Base-by-base conservation (phyloP, 2,888 invertebrate species). In the Cenopis cana region DNA sequence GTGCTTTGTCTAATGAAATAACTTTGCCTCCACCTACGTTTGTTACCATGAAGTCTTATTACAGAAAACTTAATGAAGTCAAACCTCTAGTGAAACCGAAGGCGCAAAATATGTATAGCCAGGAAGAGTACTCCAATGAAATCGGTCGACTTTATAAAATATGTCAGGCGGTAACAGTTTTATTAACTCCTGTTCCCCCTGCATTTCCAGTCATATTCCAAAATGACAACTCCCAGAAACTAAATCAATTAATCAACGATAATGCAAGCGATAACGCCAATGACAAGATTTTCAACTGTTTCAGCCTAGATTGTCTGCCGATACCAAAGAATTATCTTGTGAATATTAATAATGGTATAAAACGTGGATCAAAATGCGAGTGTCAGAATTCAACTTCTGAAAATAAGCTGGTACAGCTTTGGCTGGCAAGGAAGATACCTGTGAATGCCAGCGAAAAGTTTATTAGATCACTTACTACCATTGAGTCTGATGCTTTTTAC, bases 291-390 rank as follows among this genome's bases (percentile, higher is more conserved):
- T 41, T 33, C 18, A 33, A 64, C 18, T 69, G 69, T 41, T 59
- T 41, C 12, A 65, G 50, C 41, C 38, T 18, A n/a, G 52, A 52
- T 0, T 69, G 69, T 17, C 38, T 2, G 5, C 33, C 0, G 3
- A n/a, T 11, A 14, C 1, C 18, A 8, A 64, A 17, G 2, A 52
- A 20, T 33, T 52, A 69, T 18, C 64, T 57, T 20, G 50, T 52
- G 14, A 29, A 33, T 12, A 0, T 29, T 6, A 41, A 69, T 11
- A 69, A 65, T 12, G 69, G 69, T 0, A 18, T 69, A 24, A 36
- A 24, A 14, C 29, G 17, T n/a, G 57, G 52, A 1, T n/a, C 52
- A 4, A 24, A 14, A 5, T 69, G 69, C n/a, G 56, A 52, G n/a
- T 69, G 69, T 33, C 14, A 57, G 10, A 50, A 14, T 8, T 9